Conservation (phyloP, 2,797 vertebrate species). For the Eleutherodactylus coqui region DNA sequence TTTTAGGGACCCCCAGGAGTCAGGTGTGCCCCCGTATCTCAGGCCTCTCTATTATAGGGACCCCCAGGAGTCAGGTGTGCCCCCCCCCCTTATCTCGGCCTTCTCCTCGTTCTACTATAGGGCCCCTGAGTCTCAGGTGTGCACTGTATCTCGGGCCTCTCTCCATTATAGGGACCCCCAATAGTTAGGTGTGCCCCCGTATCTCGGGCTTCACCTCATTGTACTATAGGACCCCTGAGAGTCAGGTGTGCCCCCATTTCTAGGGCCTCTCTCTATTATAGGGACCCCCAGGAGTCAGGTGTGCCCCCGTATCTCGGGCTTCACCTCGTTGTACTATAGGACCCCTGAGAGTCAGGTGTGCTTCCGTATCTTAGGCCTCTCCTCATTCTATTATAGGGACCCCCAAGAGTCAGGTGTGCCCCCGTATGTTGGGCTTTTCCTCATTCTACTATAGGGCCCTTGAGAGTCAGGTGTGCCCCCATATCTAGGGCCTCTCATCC, state of each 20-base stretch:
- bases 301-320: background rate
- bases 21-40: background rate
- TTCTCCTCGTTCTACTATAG: too few relatives aligned
- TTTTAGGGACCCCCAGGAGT: background rate
- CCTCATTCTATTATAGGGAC: background rate
- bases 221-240: too few relatives aligned
- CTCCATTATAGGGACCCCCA: background rate
- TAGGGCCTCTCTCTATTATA: too few relatives aligned
- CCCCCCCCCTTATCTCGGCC: background rate
- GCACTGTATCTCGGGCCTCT: background rate
- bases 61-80: background rate
- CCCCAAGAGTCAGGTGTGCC: background rate
- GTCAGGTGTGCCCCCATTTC: background rate
- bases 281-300: background rate
- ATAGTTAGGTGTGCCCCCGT: background rate
- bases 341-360: background rate
- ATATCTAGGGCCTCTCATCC: too few relatives aligned
- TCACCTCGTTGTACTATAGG: background rate
- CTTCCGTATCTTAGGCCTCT: background rate
- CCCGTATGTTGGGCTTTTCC: background rate
- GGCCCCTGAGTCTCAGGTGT: background rate
- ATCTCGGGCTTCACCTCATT: too few relatives aligned
- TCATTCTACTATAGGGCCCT: background rate
- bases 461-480: background rate
- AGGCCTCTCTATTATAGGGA: too few relatives aligned